A percentile compares a stretch with the other conserved stretches of the same genome.
These are phyloP conservation scores for Labeo calbasu DNA, from an alignment of 2,797 vertebrate genomes.

Conservation along the genomic window DNA sequence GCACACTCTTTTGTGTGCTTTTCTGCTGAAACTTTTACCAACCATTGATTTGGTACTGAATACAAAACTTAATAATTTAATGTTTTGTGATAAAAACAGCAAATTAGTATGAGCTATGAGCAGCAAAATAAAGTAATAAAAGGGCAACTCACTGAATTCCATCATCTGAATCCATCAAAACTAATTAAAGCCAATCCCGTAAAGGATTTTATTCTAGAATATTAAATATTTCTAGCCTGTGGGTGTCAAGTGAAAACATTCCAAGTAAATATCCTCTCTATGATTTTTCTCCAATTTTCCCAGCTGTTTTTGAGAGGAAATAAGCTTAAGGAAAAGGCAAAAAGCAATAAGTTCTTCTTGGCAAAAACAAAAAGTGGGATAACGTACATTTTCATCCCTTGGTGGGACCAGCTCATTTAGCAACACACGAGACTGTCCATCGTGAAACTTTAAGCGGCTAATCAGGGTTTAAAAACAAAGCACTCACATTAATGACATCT, in stretches of 20 bases:
- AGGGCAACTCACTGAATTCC: neutral
- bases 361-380: constrained; percentile 35
- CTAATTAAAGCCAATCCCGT: constrained; percentile 10
- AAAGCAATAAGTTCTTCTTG: constrained; percentile 31
- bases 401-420: constrained; percentile 52
- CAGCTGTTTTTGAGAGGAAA: constrained; percentile 28
- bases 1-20: neutral
- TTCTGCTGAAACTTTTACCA: neutral
- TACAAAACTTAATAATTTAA: neutral
- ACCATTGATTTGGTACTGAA: constrained; percentile 24
- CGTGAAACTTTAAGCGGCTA: constrained; percentile 56
- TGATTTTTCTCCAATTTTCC: constrained; percentile 31
- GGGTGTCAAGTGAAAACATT: constrained; percentile 27
- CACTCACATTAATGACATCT: neutral
- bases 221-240: constrained; percentile 26
- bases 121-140: constrained; percentile 2
- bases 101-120: neutral
- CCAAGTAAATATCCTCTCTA: constrained; percentile 33
- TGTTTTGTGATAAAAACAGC: neutral
- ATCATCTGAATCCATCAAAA: constrained; percentile 18
- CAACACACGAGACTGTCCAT: constrained; percentile 48
- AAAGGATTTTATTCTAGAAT: constrained; percentile 8
- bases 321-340: constrained; percentile 10
- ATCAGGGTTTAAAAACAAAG: constrained; percentile 55
- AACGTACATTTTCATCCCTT: constrained; percentile 55